Evolutionary conservation across 2,888 invertebrate genomes (phyloP), one percentile per base, ranked within the genome.

Genomic region (Pristionchus mayeri): DNA sequence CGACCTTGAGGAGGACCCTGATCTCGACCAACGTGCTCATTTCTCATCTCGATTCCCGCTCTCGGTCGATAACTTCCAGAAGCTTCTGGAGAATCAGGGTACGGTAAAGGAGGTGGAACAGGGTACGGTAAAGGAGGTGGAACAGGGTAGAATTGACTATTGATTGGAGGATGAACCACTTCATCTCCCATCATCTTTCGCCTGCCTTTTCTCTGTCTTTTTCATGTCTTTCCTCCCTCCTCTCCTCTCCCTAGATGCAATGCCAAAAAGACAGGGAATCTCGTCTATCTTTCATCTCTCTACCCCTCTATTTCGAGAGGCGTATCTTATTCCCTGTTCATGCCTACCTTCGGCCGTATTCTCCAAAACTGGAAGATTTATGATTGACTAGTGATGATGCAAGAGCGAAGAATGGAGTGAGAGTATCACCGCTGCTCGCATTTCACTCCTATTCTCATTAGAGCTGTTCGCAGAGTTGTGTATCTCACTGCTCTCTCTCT

Each of bases 31-130:
- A 13, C 27, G 30, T 6, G 52, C 84, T 11, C 84, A 84, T 40
- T 84, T 84, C 75, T 84, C 84, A 4, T 84, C 84, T 13, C 30
- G 71, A 13, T 84, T 84, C 54, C 84, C 84, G 0, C 71, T 57
- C 13, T 84, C 84, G 24, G 84, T 84, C 71, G 84, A 84, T 48
- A 84, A 84, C 54, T 63, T 82, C 81, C 81, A 82, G 63, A 82
- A 60, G 48, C 81, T 82, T 21, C 60, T 82, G 27, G 63, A 60
- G 27, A 63, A 48, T 18, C 40, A 40, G 63, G 48, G 81, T 63
- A 44, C 37, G 57, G 57, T 48, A 44, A 60, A 30, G 30, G 30
- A 11, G 27, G 60, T 18, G 34, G 63, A 34, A 63, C 63, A 13
- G 16, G n/a, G 34, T 34, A 13, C 13, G 63, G 63, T 63, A 34